phyloP scores from a whole-genome alignment of 2,113 vertebrate species.

The Andinoacara biseriatus region DNA sequence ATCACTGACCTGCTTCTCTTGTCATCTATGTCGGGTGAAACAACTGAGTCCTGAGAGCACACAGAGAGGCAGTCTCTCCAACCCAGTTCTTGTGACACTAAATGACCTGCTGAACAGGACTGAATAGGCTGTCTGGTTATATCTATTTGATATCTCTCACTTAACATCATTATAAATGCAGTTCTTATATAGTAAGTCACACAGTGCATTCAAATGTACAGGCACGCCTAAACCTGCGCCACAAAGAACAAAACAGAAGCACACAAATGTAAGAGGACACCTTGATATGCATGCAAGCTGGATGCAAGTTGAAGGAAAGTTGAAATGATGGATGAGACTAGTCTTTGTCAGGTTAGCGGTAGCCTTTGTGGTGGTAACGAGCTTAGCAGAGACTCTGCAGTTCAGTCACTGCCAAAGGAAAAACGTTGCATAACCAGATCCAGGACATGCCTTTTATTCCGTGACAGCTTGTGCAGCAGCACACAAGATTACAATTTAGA shows the following conservation, averaged over 20 bases:
- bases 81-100: conserved; percentile 17
- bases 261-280: neutral
- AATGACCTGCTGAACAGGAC: conserved; percentile 18
- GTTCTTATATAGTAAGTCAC: neutral
- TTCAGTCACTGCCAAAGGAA: conserved; percentile 41
- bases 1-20: conserved; percentile 52
- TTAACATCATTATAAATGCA: conserved; percentile 10
- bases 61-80: conserved; percentile 5
- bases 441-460: conserved; percentile 36
- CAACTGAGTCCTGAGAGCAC: conserved; percentile 25
- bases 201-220: neutral
- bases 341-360: conserved; percentile 20
- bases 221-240: neutral
- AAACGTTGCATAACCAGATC: conserved; percentile 43
- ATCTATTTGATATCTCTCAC: neutral
- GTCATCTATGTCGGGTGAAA: conserved; percentile 50
- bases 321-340: neutral
- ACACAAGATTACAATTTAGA: neutral
- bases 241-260: neutral
- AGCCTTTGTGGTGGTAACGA: conserved; percentile 30
- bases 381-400: conserved; percentile 42
- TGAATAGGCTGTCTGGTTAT: conserved; percentile 3
- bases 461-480: conserved; percentile 30
- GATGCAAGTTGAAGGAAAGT: neutral
- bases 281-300: neutral